phyloP scores from a whole-genome alignment of 2,888 invertebrate genomes.

The Hydrotaea diabolus region DNA sequence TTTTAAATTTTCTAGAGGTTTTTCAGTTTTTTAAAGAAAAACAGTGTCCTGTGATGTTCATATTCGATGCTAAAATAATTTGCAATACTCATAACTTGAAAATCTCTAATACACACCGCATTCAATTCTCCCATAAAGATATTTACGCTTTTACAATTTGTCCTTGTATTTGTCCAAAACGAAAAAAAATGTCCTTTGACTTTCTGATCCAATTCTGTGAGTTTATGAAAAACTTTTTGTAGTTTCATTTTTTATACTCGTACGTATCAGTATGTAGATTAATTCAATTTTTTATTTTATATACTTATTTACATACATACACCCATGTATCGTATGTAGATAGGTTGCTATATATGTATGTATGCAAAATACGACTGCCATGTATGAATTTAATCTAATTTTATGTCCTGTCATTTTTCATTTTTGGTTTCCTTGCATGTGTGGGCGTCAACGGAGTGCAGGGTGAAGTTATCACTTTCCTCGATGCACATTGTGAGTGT shows the following conservation, averaged over 20 bases:
- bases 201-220: neutral
- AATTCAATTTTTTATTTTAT: constrained; percentile 24
- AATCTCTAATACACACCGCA: no score
- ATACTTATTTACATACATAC: neutral
- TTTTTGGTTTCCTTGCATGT: neutral
- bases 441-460: constrained; percentile 51
- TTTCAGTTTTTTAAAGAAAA: no score
- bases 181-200: constrained; percentile 1
- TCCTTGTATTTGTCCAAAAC: no score
- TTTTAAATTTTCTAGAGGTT: no score
- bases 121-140: no score
- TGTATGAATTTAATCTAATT: constrained; percentile 34
- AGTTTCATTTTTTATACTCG: no score
- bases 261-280: neutral
- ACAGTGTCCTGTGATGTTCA: no score
- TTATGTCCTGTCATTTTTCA: constrained; percentile 10
- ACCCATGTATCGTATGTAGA: no score
- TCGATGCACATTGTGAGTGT: constrained; percentile 81
- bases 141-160: no score
- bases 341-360: neutral
- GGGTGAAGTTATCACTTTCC: constrained; percentile 81
- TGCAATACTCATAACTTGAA: no score
- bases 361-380: neutral
- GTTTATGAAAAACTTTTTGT: neutral
- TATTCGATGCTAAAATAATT: no score